Percentiles rank a stretch among this genome's conserved stretches.
Conservation (phyloP, 2,113 vertebrate species). For the Ceratotherium simum region DNA sequence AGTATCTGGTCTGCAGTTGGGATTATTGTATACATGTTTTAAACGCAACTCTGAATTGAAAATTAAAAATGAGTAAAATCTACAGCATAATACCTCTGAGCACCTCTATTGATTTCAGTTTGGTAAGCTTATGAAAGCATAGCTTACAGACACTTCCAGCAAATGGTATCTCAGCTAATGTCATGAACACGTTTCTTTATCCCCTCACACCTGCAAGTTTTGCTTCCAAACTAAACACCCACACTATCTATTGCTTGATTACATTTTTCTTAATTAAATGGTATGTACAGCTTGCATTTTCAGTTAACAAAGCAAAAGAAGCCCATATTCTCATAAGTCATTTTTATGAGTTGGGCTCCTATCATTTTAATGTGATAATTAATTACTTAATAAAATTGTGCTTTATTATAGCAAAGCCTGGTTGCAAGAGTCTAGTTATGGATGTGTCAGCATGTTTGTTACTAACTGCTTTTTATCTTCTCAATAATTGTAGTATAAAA, state of each 20-base stretch:
- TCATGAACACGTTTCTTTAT: background rate
- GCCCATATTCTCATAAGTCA: constrained; percentile 30
- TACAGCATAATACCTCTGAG: background rate
- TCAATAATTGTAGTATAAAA: constrained; percentile 61
- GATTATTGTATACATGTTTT: background rate
- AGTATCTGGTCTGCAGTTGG: background rate
- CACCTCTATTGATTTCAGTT: background rate
- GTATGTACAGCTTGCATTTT: constrained; percentile 58
- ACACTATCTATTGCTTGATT: constrained; percentile 17
- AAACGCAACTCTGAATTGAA: background rate
- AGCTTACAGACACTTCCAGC: background rate
- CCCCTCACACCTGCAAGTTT: constrained; percentile 22
- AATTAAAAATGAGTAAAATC: background rate
- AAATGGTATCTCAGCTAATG: background rate
- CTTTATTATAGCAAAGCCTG: constrained; percentile 53
- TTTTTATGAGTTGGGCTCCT: constrained; percentile 60
- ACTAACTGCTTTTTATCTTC: constrained; percentile 58
- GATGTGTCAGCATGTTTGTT: constrained; percentile 57
- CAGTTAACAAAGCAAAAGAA: constrained; percentile 66
- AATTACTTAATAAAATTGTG: constrained; percentile 69
- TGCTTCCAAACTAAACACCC: background rate
- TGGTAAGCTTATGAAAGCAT: background rate
- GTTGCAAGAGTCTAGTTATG: background rate
- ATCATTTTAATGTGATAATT: constrained; percentile 64
- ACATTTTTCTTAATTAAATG: constrained; percentile 73